Conservation (phyloP, 1,140 invertebrate genomes). For the Drosophila pseudoananassae region DNA sequence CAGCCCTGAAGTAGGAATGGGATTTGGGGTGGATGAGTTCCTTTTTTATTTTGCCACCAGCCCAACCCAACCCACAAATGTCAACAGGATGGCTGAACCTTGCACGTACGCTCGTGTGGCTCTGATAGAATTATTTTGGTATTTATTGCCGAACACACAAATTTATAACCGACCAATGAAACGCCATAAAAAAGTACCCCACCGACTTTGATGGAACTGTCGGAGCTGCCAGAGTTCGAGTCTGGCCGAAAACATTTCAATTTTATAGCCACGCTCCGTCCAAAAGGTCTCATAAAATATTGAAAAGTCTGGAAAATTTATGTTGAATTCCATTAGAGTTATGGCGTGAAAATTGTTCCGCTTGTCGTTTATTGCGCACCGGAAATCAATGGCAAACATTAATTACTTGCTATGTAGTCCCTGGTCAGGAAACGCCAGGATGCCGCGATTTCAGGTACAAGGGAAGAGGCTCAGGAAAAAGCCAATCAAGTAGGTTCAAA, state of each 20-base stretch:
- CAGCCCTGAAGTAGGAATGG: conserved; percentile 14
- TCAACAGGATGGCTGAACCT: conserved; percentile 56
- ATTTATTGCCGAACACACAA: conserved; percentile 77
- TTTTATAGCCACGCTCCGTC: conserved; percentile 61
- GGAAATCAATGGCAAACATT: conserved; percentile 45
- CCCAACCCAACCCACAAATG: conserved; percentile 54
- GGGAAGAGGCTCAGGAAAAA: not conserved
- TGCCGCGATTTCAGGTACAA: not conserved
- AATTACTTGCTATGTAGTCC: conserved; percentile 42
- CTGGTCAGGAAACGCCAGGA: conserved; percentile 1
- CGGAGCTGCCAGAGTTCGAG: conserved; percentile 31
- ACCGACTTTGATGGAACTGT: conserved; percentile 60
- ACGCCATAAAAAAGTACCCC: conserved; percentile 41
- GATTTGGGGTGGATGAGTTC: conserved; percentile 36
- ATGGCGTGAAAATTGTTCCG: conserved; percentile 68
- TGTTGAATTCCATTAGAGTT: conserved; percentile 78
- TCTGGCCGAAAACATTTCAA: conserved; percentile 68
- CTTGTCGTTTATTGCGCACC: conserved; percentile 15
- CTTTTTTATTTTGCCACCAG: conserved; percentile 22
- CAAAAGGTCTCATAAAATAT: conserved; percentile 63
- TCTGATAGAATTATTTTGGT: conserved; percentile 61
- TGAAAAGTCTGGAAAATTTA: conserved; percentile 69
- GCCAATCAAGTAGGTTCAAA: conserved; percentile 48
- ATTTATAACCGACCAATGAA: conserved; percentile 78
- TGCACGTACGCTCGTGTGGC: conserved; percentile 17